A percentile compares a stretch with the other conserved stretches of the same genome.
Evolutionary conservation across 2,888 invertebrate species (phyloP).

Genomic region (Harpagoxenus sublaevis): DNA sequence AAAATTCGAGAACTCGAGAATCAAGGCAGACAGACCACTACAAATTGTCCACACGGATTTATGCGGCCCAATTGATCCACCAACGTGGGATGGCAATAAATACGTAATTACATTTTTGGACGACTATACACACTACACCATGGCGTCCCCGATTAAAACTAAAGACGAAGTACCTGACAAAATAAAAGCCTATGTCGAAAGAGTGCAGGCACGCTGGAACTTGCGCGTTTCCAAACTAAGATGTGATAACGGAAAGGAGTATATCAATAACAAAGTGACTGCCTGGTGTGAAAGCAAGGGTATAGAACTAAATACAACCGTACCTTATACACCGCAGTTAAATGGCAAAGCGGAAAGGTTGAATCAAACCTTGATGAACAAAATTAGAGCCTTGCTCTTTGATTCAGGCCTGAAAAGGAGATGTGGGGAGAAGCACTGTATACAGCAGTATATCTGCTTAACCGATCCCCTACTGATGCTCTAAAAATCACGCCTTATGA

Average conservation of each 20-base stretch:
- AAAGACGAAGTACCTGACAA: too few relatives aligned
- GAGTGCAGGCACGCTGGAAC: not conserved
- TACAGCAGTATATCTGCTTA: not conserved
- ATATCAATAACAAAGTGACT: not conserved
- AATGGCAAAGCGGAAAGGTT: constrained; percentile 54
- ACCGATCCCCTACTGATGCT: constrained; percentile 74
- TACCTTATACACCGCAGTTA: constrained; percentile 45
- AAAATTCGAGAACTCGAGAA: too few relatives aligned
- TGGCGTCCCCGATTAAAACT: too few relatives aligned
- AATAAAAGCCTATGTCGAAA: too few relatives aligned
- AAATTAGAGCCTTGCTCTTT: constrained; percentile 32
- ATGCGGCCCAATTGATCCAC: too few relatives aligned
- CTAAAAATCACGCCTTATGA: constrained; percentile 70
- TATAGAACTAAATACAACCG: not conserved
- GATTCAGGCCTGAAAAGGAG: constrained; percentile 53
- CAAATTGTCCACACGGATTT: too few relatives aligned
- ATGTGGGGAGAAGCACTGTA: constrained; percentile 72
- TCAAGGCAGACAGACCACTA: too few relatives aligned
- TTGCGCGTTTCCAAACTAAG: not conserved
- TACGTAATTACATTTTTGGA: too few relatives aligned
- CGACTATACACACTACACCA: too few relatives aligned
- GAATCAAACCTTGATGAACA: constrained; percentile 27
- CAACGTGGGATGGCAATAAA: too few relatives aligned
- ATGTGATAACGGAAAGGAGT: not conserved
- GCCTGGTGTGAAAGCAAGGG: not conserved